phyloP scores from a whole-genome alignment of 2,113 vertebrate genomes.

The Aepyceros melampus region DNA sequence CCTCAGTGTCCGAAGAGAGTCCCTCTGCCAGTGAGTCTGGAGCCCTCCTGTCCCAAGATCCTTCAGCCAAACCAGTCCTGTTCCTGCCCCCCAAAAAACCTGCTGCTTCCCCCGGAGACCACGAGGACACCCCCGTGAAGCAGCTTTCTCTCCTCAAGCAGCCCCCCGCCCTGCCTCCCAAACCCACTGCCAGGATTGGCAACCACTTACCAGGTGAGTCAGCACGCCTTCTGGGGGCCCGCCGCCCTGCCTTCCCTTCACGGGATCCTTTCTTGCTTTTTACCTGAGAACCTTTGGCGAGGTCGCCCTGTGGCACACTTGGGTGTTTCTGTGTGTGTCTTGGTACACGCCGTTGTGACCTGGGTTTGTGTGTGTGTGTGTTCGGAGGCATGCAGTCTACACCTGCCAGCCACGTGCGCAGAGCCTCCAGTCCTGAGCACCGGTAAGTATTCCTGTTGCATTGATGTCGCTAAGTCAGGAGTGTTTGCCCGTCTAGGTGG shows the following conservation, averaged over 20 bases:
- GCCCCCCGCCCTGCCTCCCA: slow-evolving; percentile 98
- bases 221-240: slow-evolving; percentile 34
- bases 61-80: slow-evolving; percentile 91
- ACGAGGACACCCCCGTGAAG: slow-evolving; percentile 93
- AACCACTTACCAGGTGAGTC: slow-evolving; percentile 96
- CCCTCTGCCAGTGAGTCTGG: slow-evolving; percentile 89
- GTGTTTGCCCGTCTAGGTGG: background rate
- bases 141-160: slow-evolving; percentile 95
- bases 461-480: slow-evolving; percentile 2
- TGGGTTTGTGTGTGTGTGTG: slow-evolving; percentile 45
- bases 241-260: slow-evolving; percentile 46
- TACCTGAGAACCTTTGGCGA: background rate
- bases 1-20: slow-evolving; percentile 92
- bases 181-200: slow-evolving; percentile 95
- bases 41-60: slow-evolving; percentile 91
- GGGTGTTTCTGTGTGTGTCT: slow-evolving; percentile 42
- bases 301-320: background rate
- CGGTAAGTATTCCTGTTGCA: background rate
- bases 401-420: background rate
- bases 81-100: slow-evolving; percentile 93
- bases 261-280: slow-evolving; percentile 26
- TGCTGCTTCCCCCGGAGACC: slow-evolving; percentile 89
- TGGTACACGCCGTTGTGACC: background rate
- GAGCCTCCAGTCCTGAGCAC: background rate
- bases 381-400: background rate